Evolutionary conservation across 2,113 vertebrate species (phyloP), one percentile per base, ranked within the genome.

Genomic region (Sciurus niger): DNA sequence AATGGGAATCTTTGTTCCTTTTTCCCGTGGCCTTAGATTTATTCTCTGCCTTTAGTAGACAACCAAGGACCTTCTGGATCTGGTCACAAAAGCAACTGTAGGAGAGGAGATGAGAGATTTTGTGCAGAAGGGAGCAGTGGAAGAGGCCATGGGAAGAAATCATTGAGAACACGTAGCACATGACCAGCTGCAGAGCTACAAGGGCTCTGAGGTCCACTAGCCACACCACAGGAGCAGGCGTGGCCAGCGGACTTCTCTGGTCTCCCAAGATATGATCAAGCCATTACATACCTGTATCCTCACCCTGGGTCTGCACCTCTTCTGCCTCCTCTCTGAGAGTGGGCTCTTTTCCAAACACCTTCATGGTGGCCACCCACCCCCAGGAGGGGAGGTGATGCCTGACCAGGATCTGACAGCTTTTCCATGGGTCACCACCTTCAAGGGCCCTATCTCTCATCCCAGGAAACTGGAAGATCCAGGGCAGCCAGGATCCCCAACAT

Each of bases 191-290:
- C 37, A 51, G 24, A 83, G 16, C 32, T 67, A 12, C 8, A 16
- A 28, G 78, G n/a, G 18, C 13, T 30, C 43, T 17, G 0, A 11
- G 8, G 5, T 43, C 86, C 60, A 22, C 43, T 32, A 32, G 82
- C 14, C 55, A 43, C 9, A 4, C 6, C 13, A 24, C 12, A 55
- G 18, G 18, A 53, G 34, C 8, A 5, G 18, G 7, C 55, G 3
- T 0, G 3, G 65, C 6, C 60, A n/a, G 32, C 48, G 34, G 58
- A 25, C 17, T 11, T 55, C 40, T 65, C 55, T 40, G 46, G 25
- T 4, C 9, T 13, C 24, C 0, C 5, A 32, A 48, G 37, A 86
- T n/a, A 10, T 5, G 4, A 43, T 1, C 4, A 30, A n/a, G 6
- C 51, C 18, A 17, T 82, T 25, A 32, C 37, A 16, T 51, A 46